Percentiles rank a stretch among this genome's conserved stretches.
phyloP scores from a whole-genome alignment of 1,140 invertebrate species.

The Apis dorsata region DNA sequence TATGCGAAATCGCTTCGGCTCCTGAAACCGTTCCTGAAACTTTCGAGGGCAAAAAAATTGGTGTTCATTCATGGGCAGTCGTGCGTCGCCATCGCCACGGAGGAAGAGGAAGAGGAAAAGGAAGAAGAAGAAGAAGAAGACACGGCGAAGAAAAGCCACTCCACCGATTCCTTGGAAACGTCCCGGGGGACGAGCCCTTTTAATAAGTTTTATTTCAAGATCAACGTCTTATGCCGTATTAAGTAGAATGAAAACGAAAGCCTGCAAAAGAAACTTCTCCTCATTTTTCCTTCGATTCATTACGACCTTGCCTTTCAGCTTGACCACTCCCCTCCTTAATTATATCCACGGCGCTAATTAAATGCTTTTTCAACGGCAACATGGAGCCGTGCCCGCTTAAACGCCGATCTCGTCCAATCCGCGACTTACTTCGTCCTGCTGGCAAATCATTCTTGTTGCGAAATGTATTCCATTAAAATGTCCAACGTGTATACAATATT shows the following conservation, averaged over 20 bases:
- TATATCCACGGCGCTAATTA: slow-evolving; percentile 38
- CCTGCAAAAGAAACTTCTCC: slow-evolving; percentile 36
- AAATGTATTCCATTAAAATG: no score
- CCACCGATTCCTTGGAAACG: slow-evolving; percentile 40
- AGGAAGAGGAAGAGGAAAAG: slow-evolving; percentile 48
- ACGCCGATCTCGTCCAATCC: not conserved
- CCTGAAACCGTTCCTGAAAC: slow-evolving; percentile 60
- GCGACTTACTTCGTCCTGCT: not conserved
- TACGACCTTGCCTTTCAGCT: slow-evolving; percentile 45
- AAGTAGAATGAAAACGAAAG: slow-evolving; percentile 51
- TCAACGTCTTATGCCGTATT: slow-evolving; percentile 49
- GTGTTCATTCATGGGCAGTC: slow-evolving; percentile 62
- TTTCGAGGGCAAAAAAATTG: slow-evolving; percentile 65
- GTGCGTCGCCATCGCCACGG: slow-evolving; percentile 43
- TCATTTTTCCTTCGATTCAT: slow-evolving; percentile 41
- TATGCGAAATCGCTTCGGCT: slow-evolving; percentile 72
- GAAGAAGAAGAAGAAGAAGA: slow-evolving; percentile 50
- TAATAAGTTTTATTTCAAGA: slow-evolving; percentile 55
- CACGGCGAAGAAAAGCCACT: slow-evolving; percentile 54
- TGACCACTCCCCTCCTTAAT: slow-evolving; percentile 40
- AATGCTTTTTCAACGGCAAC: slow-evolving; percentile 3
- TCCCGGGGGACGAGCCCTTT: slow-evolving; percentile 39
- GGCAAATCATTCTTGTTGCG: no score
- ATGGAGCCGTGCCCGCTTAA: not conserved
- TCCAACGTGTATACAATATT: no score